These are phyloP conservation scores for Nannobrachium achirus DNA, from an alignment of 2,113 vertebrate species.

Conservation along the genomic window DNA sequence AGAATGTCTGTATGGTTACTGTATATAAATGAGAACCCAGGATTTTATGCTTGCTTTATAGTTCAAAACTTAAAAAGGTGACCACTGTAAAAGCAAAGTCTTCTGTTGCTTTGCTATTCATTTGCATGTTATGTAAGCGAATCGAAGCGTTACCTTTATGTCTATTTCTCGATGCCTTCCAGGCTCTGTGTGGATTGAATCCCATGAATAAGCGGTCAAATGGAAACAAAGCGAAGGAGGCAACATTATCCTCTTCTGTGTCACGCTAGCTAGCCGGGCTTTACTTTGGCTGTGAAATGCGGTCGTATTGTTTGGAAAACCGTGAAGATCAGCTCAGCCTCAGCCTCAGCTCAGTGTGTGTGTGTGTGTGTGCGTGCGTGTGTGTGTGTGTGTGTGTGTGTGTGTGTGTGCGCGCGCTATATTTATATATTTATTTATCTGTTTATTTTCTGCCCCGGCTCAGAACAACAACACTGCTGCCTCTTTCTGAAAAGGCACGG, in stretches of 20 bases:
- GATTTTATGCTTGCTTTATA: too few species aligned
- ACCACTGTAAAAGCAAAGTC: neutral
- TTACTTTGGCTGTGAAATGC: slow-evolving; percentile 54
- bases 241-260: slow-evolving; percentile 57
- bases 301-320: slow-evolving; percentile 67
- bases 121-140: slow-evolving; percentile 12
- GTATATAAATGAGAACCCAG: too few species aligned
- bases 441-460: slow-evolving; percentile 33
- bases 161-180: slow-evolving; percentile 10
- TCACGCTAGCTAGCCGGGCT: slow-evolving; percentile 56
- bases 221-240: slow-evolving; percentile 26
- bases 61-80: neutral
- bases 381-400: slow-evolving; percentile 16
- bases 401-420: slow-evolving; percentile 28
- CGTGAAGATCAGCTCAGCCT: slow-evolving; percentile 63
- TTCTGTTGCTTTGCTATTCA: neutral
- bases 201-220: slow-evolving; percentile 6
- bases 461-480: slow-evolving; percentile 56
- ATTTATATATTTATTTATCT: slow-evolving; percentile 16
- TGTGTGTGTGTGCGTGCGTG: slow-evolving; percentile 21
- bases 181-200: slow-evolving; percentile 18
- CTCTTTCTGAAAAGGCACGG: slow-evolving; percentile 1
- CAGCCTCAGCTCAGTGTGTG: too few species aligned
- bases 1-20: too few species aligned
- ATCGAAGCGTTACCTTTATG: slow-evolving; percentile 28